These are phyloP conservation scores for Larimichthys polyactis DNA, from an alignment of 2,113 vertebrate genomes.

Conservation along the genomic window DNA sequence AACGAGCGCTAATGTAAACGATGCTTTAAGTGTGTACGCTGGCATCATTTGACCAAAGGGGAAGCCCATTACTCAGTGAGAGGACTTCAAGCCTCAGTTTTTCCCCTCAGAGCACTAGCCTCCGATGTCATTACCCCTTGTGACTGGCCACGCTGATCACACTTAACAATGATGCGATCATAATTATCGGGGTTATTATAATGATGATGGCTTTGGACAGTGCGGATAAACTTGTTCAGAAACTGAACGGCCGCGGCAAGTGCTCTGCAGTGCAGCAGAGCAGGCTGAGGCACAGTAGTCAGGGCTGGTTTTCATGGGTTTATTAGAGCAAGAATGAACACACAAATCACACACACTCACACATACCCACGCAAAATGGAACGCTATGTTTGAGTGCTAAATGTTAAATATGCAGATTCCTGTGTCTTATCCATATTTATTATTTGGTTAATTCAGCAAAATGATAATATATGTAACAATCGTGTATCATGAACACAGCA, in stretches of 20 bases:
- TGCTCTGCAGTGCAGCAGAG: conserved; percentile 4
- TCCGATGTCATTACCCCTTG: conserved; percentile 59
- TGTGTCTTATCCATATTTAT: not conserved
- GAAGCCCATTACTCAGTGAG: conserved; percentile 63
- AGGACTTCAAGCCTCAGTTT: conserved; percentile 52
- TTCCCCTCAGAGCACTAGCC: conserved; percentile 33
- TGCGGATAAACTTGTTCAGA: conserved; percentile 51
- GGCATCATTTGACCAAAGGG: conserved; percentile 72
- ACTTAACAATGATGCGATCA: conserved; percentile 59
- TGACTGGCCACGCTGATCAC: conserved; percentile 63
- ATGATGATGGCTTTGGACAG: conserved; percentile 57
- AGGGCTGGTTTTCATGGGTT: not conserved
- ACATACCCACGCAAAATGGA: not conserved
- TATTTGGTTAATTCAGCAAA: not conserved
- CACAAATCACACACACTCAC: not conserved
- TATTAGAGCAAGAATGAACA: not conserved
- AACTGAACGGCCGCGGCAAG: not conserved
- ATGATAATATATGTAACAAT: not conserved
- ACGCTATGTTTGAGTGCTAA: not conserved
- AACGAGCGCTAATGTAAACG: conserved; percentile 77
- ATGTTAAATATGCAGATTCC: not conserved
- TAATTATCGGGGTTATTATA: conserved; percentile 64
- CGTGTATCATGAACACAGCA: not conserved
- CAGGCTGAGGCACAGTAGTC: not conserved
- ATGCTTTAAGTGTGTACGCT: conserved; percentile 75